Conservation (phyloP, 2,113 vertebrate genomes). For the Cynopterus brachyotis region DNA sequence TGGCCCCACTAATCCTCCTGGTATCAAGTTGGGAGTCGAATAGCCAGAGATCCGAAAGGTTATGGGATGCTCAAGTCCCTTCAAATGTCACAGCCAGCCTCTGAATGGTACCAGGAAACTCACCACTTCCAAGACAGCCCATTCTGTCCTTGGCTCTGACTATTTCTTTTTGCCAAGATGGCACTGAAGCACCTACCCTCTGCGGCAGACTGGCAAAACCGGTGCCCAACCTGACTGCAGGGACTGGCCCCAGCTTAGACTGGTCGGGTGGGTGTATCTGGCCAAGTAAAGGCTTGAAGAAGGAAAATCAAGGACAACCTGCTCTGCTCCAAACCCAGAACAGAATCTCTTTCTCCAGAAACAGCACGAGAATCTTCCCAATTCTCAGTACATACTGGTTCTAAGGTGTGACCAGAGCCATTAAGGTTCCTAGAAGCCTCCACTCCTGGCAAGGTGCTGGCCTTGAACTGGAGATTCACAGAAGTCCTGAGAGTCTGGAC, state of each 20-base stretch:
- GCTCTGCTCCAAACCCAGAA: not conserved
- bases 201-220: conserved; percentile 58
- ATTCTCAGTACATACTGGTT: not conserved
- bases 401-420: not conserved
- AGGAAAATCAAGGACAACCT: not conserved
- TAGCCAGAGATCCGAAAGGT: not conserved
- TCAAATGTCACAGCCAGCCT: not conserved
- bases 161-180: conserved; percentile 55
- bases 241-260: conserved; percentile 43
- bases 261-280: conserved; percentile 50
- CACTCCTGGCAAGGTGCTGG: not conserved
- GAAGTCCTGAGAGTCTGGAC: not conserved
- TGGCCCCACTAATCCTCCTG: accelerated
- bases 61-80: not conserved
- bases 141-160: not conserved
- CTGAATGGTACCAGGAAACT: conserved; percentile 34
- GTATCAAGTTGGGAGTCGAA: not conserved
- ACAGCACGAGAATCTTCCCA: not conserved
- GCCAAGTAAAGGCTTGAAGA: conserved; percentile 35
- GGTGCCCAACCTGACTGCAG: conserved; percentile 31
- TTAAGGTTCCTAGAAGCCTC: not conserved
- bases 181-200: conserved; percentile 19
- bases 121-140: not conserved
- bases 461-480: not conserved
- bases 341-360: not conserved